Evolutionary conservation across 2,113 vertebrate genomes (phyloP), one percentile per base, ranked within the genome.

Genomic region (Rhinogobius similis): DNA sequence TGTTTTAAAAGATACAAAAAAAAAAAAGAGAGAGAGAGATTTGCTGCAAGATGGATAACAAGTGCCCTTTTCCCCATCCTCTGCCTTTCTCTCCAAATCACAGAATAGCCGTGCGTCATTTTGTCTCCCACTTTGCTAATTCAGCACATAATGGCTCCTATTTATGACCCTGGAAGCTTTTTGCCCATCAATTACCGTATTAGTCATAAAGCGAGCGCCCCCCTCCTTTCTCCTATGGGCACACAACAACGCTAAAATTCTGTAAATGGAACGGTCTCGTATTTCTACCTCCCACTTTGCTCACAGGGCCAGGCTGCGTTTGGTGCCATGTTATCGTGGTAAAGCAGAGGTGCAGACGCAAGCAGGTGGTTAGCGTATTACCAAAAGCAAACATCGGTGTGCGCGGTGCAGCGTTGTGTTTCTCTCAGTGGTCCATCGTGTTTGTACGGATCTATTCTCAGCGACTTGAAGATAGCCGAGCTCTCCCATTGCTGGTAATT

Each of bases 121-220:
- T 90, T 85, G 73, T 79, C 87, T 77, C 70, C 83, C 88, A 88
- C 83, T 86, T 88, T 86, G 79, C 89, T 88, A 90, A 91, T 92
- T 86, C 82, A 29, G 69, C 12, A 16, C 75, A 74, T 91, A 90
- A 93, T 92, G 89, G 86, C 72, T 82, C 82, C 85, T 90, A 91
- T 90, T 91, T 90, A 85, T 88, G 81, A 87, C 79, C 72, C 21
- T 73, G 72, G 86, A 88, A 89, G 88, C 86, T 83, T 87, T 87
- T 71, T 76, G 77, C 85, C 58, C 81, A 84, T 89, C 87, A 88
- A 90, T 92, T 90, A 87, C 81, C 43, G 82, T 81, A 80, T 91
- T 92, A 89, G 88, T 89, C 86, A 89, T 86, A 70, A 85, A 89
- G 81, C 75, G 65, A 62, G 68, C 59, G 50, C 62, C 38, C 29